Percentiles rank a stretch among this genome's conserved stretches.
These are phyloP conservation scores for Trididemnum nubilum DNA, from an alignment of 23 tunicate genomes.

Conservation along the genomic window DNA sequence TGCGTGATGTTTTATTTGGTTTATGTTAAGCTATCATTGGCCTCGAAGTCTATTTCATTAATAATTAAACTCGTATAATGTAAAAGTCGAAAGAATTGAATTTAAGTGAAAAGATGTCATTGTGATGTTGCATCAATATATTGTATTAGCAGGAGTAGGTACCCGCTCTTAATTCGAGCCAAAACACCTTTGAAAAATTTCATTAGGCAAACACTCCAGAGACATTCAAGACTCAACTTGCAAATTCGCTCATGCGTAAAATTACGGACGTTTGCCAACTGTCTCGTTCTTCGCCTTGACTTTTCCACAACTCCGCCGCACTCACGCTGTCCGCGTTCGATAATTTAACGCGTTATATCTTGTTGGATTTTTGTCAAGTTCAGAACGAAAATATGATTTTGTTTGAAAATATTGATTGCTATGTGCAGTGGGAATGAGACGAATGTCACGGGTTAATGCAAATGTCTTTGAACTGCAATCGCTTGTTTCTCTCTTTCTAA, in stretches of 20 bases:
- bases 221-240: slow-evolving; percentile 46
- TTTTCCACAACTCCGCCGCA: not conserved
- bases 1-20: not conserved
- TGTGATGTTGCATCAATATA: slow-evolving; percentile 6
- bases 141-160: not conserved
- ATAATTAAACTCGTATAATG: slow-evolving; percentile 21
- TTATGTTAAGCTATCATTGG: slow-evolving; percentile 19
- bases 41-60: not conserved
- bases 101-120: slow-evolving; percentile 12
- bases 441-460: not conserved
- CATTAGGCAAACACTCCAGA: slow-evolving; percentile 9
- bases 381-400: not conserved
- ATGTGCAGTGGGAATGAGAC: not conserved
- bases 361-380: not conserved
- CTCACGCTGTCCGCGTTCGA: no score
- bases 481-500: not conserved
- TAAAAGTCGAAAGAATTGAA: no score
- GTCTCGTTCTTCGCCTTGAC: slow-evolving; percentile 6
- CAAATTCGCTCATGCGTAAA: slow-evolving; percentile 49
- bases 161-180: no score
- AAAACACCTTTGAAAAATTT: no score
- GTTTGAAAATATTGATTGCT: not conserved
- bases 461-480: not conserved
- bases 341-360: not conserved
- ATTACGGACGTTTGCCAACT: slow-evolving; percentile 52